phyloP scores from a whole-genome alignment of 2,113 vertebrate genomes.

The Nymphicus hollandicus region DNA sequence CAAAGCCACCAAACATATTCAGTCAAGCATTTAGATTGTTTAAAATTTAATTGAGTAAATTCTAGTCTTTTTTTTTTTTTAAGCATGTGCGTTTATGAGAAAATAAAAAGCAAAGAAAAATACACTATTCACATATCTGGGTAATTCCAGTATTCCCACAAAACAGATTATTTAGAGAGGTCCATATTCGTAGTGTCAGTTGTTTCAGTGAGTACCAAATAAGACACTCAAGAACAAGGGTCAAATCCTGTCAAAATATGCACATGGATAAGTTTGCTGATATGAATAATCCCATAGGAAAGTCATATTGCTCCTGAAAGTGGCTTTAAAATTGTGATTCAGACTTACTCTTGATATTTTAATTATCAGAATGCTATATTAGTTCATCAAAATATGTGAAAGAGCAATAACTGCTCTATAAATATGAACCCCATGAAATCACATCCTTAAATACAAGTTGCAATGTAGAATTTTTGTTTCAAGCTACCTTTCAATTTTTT shows the following conservation, averaged over 20 bases:
- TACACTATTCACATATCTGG: background rate
- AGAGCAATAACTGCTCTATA: background rate
- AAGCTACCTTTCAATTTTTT: background rate
- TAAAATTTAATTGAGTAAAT: slow-evolving; percentile 58
- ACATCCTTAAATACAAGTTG: background rate
- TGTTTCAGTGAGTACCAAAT: background rate
- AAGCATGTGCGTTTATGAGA: background rate
- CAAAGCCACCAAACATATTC: slow-evolving; percentile 55
- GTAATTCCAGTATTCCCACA: slow-evolving; percentile 10
- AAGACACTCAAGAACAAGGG: background rate
- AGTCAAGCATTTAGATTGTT: slow-evolving; percentile 57
- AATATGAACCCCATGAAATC: background rate
- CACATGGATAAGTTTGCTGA: background rate
- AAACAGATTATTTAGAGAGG: background rate
- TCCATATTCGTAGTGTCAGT: background rate
- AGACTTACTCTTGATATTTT: background rate
- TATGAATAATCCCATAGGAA: background rate
- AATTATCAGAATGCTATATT: background rate
- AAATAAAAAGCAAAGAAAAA: slow-evolving; percentile 36
- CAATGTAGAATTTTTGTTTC: background rate
- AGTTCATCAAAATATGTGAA: background rate
- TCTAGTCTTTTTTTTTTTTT: background rate
- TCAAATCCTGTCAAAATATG: background rate
- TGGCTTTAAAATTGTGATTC: background rate
- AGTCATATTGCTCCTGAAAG: background rate